Evolutionary conservation across 1,140 invertebrate species (phyloP).

Genomic region (Zophobas morio): DNA sequence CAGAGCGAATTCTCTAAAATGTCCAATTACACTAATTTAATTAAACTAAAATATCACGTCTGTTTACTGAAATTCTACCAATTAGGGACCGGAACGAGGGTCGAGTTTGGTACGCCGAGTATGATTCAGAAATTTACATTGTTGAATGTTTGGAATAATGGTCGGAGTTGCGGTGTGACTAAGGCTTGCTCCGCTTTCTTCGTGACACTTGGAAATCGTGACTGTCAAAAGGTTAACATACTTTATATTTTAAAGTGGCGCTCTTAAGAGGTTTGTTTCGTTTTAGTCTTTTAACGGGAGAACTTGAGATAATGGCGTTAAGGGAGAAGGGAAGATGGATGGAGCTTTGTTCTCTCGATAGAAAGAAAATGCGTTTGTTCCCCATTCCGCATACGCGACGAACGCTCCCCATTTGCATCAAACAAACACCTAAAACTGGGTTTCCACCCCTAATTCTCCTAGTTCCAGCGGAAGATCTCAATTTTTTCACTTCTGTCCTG

Average conservation of each 20-base stretch:
- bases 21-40: conserved; percentile 40
- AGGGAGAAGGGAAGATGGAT: too few species aligned
- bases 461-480: neutral
- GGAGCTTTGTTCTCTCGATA: too few species aligned
- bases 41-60: conserved; percentile 38
- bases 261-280: conserved; percentile 3
- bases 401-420: too few species aligned
- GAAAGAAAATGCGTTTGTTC: too few species aligned
- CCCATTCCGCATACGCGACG: too few species aligned
- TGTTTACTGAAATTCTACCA: conserved; percentile 32
- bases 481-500: neutral
- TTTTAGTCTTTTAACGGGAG: neutral
- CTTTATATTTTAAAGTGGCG: conserved; percentile 1
- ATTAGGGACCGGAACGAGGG: conserved; percentile 5
- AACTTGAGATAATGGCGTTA: too few species aligned
- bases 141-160: neutral
- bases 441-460: neutral
- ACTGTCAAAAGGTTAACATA: conserved; percentile 12
- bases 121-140: conserved; percentile 40
- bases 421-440: too few species aligned
- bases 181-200: conserved; percentile 10
- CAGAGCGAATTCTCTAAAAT: conserved; percentile 24
- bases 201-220: conserved; percentile 12
- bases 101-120: conserved; percentile 2
- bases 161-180: neutral